Base-by-base conservation (phyloP, 2,888 invertebrate genomes). In the Agrotis clavis region DNA sequence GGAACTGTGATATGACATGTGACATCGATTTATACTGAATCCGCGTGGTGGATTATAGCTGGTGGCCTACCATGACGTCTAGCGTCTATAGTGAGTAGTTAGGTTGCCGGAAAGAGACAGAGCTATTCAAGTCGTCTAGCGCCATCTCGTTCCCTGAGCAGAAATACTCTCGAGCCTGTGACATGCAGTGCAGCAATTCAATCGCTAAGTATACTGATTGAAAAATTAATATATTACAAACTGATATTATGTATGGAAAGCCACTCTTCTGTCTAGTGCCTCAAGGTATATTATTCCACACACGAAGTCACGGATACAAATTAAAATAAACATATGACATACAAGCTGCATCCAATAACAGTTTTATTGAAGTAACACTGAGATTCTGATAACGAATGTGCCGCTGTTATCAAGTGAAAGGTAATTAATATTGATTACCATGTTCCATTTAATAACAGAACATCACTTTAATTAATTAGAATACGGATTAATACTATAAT, bases 381-480 rank as follows among this genome's bases (percentile, higher is more conserved):
- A 56, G 48, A 74, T 19, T 65, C 73, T 65, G 65, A 72, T 73
- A 19, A 30, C 54, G 18, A 21, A 53, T 21, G 60, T 41, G 41
- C 21, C 18, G 7, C 51, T 45, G 61, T 11, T 64, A 64, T 71
- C 63, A 54, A 30, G 19, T 18, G 54, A 65, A 54, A 72, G 25
- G 74, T 74, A 54, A 71, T 71, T 64, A 64, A 64, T 74, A 65
- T 56, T 65, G 19, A 65, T 72, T 65, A 65, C 18, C 25, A 74
- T 56, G 48, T 73, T 72, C 19, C 19, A 72, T 65, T 72, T 56
- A 50, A 45, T 74, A 72, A 9, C 30, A 19, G 65, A 30, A 74
- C 48, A 72, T 74, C 54, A 73, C 48, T 71, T 41, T 72, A 48
- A 65, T 45, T 64, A 73, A 65, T 73, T 64, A 21, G 9, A 21